phyloP scores from a whole-genome alignment of 2,113 vertebrate genomes.

The Xiphophorus maculatus region DNA sequence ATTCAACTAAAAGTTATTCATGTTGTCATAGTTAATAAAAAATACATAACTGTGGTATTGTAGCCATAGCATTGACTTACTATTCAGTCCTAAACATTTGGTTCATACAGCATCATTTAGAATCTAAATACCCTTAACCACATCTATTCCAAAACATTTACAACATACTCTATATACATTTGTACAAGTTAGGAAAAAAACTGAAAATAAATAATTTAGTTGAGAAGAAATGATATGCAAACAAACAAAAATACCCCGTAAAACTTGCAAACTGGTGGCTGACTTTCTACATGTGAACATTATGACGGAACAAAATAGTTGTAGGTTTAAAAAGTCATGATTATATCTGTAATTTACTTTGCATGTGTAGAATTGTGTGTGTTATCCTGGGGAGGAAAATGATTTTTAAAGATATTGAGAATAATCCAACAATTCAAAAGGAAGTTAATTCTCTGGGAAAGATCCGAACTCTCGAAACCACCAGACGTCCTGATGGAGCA shows the following conservation, averaged over 20 bases:
- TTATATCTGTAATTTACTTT: constrained; percentile 4
- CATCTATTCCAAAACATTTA: constrained; percentile 66
- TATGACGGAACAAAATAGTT: background rate
- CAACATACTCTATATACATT: constrained; percentile 68
- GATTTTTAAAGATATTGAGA: background rate
- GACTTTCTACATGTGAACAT: constrained; percentile 13
- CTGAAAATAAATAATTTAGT: constrained; percentile 57
- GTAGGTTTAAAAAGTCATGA: background rate
- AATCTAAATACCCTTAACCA: constrained; percentile 48
- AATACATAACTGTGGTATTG: constrained; percentile 23
- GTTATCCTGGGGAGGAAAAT: background rate
- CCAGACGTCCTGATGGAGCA: constrained; percentile 13
- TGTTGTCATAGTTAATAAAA: constrained; percentile 32
- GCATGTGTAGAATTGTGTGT: background rate
- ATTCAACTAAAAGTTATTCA: constrained; percentile 31
- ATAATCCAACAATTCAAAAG: constrained; percentile 8
- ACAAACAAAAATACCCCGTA: background rate
- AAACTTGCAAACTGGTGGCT: background rate
- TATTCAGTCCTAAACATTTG: constrained; percentile 41
- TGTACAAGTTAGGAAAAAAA: constrained; percentile 52
- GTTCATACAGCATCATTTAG: constrained; percentile 36
- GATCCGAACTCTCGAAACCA: constrained; percentile 13
- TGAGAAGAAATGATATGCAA: constrained; percentile 22
- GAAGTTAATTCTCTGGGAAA: constrained; percentile 18
- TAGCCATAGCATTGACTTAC: constrained; percentile 17